Base-by-base conservation (phyloP, 2,113 vertebrate genomes). In the Oryzias celebensis region DNA sequence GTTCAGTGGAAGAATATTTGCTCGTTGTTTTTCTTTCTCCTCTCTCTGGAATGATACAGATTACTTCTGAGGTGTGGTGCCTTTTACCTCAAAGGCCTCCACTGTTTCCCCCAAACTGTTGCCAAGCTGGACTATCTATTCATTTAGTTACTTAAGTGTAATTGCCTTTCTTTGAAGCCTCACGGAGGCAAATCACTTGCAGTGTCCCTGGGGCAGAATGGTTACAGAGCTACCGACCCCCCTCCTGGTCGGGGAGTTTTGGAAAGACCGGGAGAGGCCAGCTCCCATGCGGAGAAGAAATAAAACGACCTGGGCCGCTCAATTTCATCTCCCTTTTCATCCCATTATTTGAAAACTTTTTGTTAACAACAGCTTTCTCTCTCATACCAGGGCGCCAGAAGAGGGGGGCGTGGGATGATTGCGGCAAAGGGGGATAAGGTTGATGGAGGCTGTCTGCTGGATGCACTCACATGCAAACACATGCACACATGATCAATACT, bases 91-190 rank as follows among this genome's bases (percentile, higher is more conserved):
- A 93, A 92, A 91, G 87, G 86, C 75, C 68, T 88, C 76, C 87
- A 88, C 86, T 93, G 91, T 90, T 90, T 88, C 89, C 88, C 83
- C 84, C 77, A 87, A 90, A 90, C 89, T 88, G 85, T 87, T 88
- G 88, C 90, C 90, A 88, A 89, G 90, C 90, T 91, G 90, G 89
- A 88, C 87, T 91, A 90, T 93, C 91, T 92, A 92, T 92, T 93
- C 91, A 93, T 93, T 92, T 91, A 87, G 91, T 92, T 92, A 91
- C 92, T 93, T 93, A 92, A 93, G 90, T 93, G 88, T 93, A 93
- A 93, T 93, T 93, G 91, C 87, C 88, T 81, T 83, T 75, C 91
- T 93, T 93, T 93, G 91, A 93, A 92, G 92, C 88, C 88, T 91
- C 84, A 91, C 90, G 92, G 90, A 92, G 87, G 91, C 92, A 93